Evolutionary conservation across 2,888 invertebrate species (phyloP), one percentile per base, ranked within the genome.

Genomic region (Augiades crinisus): DNA sequence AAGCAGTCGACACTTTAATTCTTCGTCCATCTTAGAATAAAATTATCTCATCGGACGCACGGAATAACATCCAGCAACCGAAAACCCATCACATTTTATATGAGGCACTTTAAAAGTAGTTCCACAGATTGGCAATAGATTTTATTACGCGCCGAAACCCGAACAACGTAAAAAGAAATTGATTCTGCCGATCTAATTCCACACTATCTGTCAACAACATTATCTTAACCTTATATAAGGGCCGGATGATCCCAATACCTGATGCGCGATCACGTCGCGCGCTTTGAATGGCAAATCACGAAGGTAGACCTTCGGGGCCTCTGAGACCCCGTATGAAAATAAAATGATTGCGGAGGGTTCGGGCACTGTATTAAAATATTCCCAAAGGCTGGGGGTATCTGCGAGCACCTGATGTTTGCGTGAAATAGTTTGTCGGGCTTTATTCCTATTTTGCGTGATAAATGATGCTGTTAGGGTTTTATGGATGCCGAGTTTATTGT

Each of bases 261-360:
- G 65, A 64, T 67, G 67, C 65, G 62, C 56, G 55, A 63, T 62
- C 64, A 64, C 64, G 64, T 63, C 56, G 52, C 61, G 58, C 61
- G 59, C 62, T 84, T 79, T 88, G 88, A 88, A 88, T 88, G 83
- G 77, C 83, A 87, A 88, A 88, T 88, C 88, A 87, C 74, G 81
- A 53, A 75, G 84, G 84, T 81, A 76, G 78, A 83, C 87, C 88
- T 81, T 84, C 66, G 64, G 88, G 86, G 86, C 78, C 81, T 79
- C 60, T 4, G 86, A 73, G 86, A 80, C 78, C 73, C 65, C 61
- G 81, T 81, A 88, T 87, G 85, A 87, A 87, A 86, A 87, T 86
- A 86, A 87, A 84, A 88, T 88, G 86, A 87, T 88, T 85, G 87
- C 81, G 71, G 65, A 81, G 81, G 83, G 83, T 79, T 75, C 73